Evolutionary conservation across 1,140 invertebrate genomes (phyloP), one percentile per base, ranked within the genome.

Genomic region (Metaphire vulgaris): DNA sequence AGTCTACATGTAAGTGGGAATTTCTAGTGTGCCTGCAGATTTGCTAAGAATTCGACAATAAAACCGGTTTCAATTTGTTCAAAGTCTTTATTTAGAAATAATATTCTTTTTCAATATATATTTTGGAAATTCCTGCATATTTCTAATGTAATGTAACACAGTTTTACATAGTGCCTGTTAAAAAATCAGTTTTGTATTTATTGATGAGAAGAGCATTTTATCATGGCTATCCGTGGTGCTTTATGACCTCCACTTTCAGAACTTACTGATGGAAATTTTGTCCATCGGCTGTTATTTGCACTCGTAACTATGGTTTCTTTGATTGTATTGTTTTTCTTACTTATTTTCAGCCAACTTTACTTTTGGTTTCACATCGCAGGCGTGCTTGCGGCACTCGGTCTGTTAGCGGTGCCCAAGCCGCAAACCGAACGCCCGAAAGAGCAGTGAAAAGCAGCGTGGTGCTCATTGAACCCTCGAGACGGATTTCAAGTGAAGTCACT

Each of bases 1-100:
- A 78, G 82, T 92, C 79, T 92, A 90, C 85, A 85, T 87, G 91
- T 91, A 33, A 69, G 41, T 56, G 41, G 41, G 6, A 56, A 21
- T 56, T n/a, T n/a, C n/a, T n/a, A n/a, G n/a, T n/a, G n/a, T n/a
- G n/a, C n/a, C n/a, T n/a, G n/a, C n/a, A n/a, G n/a, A n/a, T n/a
- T n/a, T n/a, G n/a, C n/a, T n/a, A n/a, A n/a, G n/a, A n/a, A n/a
- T n/a, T n/a, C n/a, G n/a, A n/a, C n/a, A n/a, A n/a, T n/a, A n/a
- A n/a, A n/a, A n/a, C n/a, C n/a, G n/a, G n/a, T n/a, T n/a, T n/a
- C n/a, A n/a, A n/a, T n/a, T n/a, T n/a, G n/a, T n/a, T n/a, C n/a
- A n/a, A n/a, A n/a, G n/a, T n/a, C n/a, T n/a, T n/a, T n/a, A n/a
- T n/a, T n/a, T n/a, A n/a, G n/a, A n/a, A n/a, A n/a, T n/a, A n/a